These are phyloP conservation scores for Tenebrosternarchus preto DNA, from an alignment of 2,113 vertebrate species.

Conservation along the genomic window DNA sequence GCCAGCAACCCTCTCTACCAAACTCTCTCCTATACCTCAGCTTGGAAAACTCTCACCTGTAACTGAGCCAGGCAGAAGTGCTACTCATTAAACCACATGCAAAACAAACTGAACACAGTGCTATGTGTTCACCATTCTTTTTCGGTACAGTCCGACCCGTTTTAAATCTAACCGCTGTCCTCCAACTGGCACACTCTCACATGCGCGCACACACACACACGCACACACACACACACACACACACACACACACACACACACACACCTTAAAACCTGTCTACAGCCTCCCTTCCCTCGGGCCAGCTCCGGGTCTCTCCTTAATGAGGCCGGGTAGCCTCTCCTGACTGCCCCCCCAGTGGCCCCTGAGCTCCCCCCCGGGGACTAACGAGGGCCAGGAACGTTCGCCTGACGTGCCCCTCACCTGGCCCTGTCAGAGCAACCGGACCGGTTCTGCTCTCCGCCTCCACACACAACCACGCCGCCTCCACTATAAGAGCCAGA, in stretches of 20 bases:
- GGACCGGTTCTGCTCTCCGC: background rate
- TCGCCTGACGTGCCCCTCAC: conserved; percentile 44
- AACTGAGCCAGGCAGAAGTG: background rate
- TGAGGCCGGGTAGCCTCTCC: conserved; percentile 44
- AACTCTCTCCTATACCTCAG: background rate
- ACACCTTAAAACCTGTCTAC: background rate
- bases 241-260: conserved; percentile 4
- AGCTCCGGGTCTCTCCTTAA: conserved; percentile 47
- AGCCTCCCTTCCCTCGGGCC: conserved; percentile 4
- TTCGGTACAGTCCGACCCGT: background rate
- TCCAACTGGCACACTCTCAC: too few species aligned
- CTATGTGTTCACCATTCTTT: background rate
- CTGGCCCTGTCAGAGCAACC: conserved; percentile 36
- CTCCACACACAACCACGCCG: background rate
- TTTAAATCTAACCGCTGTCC: background rate
- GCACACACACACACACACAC: background rate
- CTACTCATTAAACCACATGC: conserved; percentile 2
- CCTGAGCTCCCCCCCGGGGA: conserved; percentile 39
- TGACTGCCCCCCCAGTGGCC: conserved; percentile 38
- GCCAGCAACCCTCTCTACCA: too few species aligned
- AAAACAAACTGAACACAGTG: background rate
- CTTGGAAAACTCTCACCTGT: background rate
- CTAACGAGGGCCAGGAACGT: conserved; percentile 46
- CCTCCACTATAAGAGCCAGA: background rate
- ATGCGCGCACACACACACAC: too few species aligned